These are phyloP conservation scores for Pollicipes pollicipes DNA, from an alignment of 1,140 invertebrate species.

Conservation along the genomic window DNA sequence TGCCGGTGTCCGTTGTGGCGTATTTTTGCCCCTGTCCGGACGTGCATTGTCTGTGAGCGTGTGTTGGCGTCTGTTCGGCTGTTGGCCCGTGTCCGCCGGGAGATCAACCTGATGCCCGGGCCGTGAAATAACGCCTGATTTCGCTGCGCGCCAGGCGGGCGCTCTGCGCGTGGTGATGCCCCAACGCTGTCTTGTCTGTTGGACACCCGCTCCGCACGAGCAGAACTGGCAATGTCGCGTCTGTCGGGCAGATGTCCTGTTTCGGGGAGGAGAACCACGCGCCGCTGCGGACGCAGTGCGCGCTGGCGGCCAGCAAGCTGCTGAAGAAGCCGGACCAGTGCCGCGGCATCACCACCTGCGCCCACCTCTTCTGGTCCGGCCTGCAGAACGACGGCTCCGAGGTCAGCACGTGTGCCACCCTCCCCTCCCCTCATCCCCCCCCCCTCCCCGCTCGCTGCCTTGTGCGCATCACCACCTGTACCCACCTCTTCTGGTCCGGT, in stretches of 20 bases:
- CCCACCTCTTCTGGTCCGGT: constrained; percentile 93
- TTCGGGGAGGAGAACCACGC: constrained; percentile 95
- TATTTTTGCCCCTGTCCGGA: too few species aligned
- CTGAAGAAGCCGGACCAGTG: constrained; percentile 96
- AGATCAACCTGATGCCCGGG: too few species aligned
- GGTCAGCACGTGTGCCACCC: constrained; percentile 30
- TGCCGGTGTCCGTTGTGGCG: too few species aligned
- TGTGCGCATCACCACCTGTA: too few species aligned
- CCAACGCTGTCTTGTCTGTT: too few species aligned
- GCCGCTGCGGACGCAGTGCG: constrained; percentile 83
- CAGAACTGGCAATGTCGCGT: constrained; percentile 20
- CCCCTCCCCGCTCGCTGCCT: constrained; percentile 72
- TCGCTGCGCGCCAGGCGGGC: too few species aligned
- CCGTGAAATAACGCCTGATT: too few species aligned
- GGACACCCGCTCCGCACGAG: too few species aligned
- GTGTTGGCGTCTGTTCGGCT: too few species aligned
- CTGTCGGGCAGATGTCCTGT: constrained; percentile 49
- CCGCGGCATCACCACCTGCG: constrained; percentile 70
- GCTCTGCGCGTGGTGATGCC: background rate
- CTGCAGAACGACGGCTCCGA: constrained; percentile 22
- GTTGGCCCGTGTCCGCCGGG: too few species aligned
- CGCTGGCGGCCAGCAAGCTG: constrained; percentile 80
- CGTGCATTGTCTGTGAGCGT: too few species aligned
- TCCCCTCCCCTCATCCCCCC: too few species aligned
- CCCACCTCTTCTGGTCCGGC: constrained; percentile 93